A percentile compares a stretch with the other conserved stretches of the same genome.
Conservation (phyloP, 92 coral and sea anemone genomes). For the Pocillopora meandrina region DNA sequence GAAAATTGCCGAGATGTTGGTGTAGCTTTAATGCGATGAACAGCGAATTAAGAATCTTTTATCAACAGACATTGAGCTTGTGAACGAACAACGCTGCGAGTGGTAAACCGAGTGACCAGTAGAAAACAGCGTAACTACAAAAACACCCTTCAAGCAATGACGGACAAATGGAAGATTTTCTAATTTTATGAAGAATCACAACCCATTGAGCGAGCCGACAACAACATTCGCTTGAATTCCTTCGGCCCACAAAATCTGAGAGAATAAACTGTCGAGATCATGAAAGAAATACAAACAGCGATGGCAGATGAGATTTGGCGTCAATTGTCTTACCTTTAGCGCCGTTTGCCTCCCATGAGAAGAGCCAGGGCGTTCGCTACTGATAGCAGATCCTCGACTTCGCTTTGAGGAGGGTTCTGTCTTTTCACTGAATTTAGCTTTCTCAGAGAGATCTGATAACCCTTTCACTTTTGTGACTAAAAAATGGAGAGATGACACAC, state of each 20-base stretch:
- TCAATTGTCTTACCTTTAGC: conserved; percentile 50
- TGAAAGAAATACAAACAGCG: conserved; percentile 3
- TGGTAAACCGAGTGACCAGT: conserved; percentile 15
- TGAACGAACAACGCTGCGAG: conserved; percentile 14
- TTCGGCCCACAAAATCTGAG: not conserved
- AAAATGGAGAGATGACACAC: conserved; percentile 40
- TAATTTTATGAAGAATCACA: conserved; percentile 7
- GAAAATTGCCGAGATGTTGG: not conserved
- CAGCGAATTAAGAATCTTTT: conserved; percentile 24
- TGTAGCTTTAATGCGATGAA: not conserved
- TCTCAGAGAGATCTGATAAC: conserved; percentile 78
- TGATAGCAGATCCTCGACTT: conserved; percentile 49
- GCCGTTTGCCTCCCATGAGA: conserved; percentile 52
- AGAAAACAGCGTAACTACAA: conserved; percentile 1
- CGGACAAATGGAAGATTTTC: conserved; percentile 19
- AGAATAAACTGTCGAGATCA: not conserved
- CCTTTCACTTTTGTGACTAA: conserved; percentile 91
- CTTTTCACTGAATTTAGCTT: conserved; percentile 54
- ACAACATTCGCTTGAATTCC: conserved; percentile 1
- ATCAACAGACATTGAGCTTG: conserved; percentile 9
- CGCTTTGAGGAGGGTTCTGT: conserved; percentile 57
- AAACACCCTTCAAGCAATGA: conserved; percentile 7
- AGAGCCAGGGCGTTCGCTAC: conserved; percentile 72
- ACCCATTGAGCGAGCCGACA: not conserved
- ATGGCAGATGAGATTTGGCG: not conserved